Evolutionary conservation across 2,888 invertebrate genomes (phyloP).

Genomic region (Furcula furcula): DNA sequence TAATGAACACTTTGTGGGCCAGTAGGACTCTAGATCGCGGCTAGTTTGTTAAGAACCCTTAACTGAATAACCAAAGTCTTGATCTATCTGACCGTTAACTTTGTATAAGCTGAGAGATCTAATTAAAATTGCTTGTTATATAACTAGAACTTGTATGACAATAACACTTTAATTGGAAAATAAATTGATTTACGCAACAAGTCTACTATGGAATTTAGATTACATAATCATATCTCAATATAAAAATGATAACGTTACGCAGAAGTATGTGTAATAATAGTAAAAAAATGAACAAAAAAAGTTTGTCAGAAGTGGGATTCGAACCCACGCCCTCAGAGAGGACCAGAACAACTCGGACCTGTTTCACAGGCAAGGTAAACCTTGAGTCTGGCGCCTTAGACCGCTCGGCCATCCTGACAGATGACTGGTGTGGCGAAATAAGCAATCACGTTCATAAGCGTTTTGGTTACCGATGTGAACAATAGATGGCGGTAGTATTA

Average conservation of each 20-base stretch:
- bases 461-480: constrained; percentile 7
- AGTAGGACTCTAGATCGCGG: background rate
- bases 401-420: constrained; percentile 93
- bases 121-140: background rate
- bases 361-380: constrained; percentile 81
- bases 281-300: constrained; percentile 45
- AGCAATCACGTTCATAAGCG: constrained; percentile 19
- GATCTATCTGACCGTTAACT: background rate
- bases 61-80: background rate
- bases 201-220: too few relatives aligned
- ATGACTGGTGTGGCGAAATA: constrained; percentile 29
- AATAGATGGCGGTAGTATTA: constrained; percentile 43
- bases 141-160: background rate
- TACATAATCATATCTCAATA: background rate
- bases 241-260: constrained; percentile 2
- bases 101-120: background rate
- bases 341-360: constrained; percentile 86
- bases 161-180: background rate
- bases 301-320: constrained; percentile 90
- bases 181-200: background rate
- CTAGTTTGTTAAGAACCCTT: background rate
- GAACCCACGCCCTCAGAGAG: constrained; percentile 91
- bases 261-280: constrained; percentile 3
- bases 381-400: constrained; percentile 90
- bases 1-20: background rate